Evolutionary conservation across 2,113 vertebrate species (phyloP).

Genomic region (Semicossyphus pulcher): DNA sequence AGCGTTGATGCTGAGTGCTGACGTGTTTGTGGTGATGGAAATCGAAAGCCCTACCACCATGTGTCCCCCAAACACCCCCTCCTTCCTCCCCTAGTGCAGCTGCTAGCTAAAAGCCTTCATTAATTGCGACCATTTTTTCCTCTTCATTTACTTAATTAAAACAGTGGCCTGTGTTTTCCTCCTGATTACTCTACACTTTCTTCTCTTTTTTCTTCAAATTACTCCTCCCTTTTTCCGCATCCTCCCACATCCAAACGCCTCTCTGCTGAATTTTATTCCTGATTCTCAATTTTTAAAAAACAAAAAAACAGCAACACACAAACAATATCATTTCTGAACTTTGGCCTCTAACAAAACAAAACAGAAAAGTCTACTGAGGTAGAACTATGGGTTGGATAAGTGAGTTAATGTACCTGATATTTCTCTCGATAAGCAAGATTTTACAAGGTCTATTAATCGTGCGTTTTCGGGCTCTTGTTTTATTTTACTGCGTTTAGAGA

Average conservation of each 20-base stretch:
- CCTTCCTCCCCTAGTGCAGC: slow-evolving; percentile 67
- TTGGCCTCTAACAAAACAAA: neutral
- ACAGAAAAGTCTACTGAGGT: too few relatives aligned
- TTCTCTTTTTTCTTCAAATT: slow-evolving; percentile 67
- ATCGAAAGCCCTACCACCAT: slow-evolving; percentile 47
- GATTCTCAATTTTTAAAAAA: neutral
- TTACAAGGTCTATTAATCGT: too few relatives aligned
- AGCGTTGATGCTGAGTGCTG: slow-evolving; percentile 72
- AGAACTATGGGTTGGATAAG: too few relatives aligned
- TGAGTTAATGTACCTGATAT: too few relatives aligned
- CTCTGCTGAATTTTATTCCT: slow-evolving; percentile 8
- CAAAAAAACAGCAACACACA: neutral
- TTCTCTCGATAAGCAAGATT: too few relatives aligned
- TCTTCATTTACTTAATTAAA: slow-evolving; percentile 83
- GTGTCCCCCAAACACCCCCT: neutral
- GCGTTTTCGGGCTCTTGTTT: too few relatives aligned
- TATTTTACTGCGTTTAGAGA: too few relatives aligned
- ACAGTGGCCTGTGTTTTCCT: slow-evolving; percentile 80
- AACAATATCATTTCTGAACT: neutral
- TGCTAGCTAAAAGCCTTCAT: slow-evolving; percentile 82
- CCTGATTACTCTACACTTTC: slow-evolving; percentile 57
- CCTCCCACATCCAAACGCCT: slow-evolving; percentile 26
- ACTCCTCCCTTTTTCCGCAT: slow-evolving; percentile 67
- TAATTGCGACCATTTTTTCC: slow-evolving; percentile 80
- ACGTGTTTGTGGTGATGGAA: slow-evolving; percentile 75